Evolutionary conservation across 2,888 invertebrate species (phyloP).

Genomic region (Orthosia gracilis): DNA sequence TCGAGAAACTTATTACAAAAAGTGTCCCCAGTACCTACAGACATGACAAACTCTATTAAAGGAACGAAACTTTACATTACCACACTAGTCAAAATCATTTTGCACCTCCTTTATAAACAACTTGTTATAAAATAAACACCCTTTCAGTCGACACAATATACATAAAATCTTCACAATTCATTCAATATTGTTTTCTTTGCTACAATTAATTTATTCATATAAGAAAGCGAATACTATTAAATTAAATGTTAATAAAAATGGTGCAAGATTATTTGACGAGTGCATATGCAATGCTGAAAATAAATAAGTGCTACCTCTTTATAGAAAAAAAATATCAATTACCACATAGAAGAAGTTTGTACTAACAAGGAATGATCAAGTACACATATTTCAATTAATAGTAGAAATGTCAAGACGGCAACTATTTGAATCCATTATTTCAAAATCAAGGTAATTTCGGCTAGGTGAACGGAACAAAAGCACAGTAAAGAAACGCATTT

Average conservation of each 20-base stretch:
- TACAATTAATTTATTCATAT: not conserved
- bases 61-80: not conserved
- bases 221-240: not conserved
- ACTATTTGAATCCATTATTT: constrained; percentile 4
- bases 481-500: constrained; percentile 11
- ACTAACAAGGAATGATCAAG: not conserved
- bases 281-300: not conserved
- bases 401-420: not conserved
- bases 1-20: constrained; percentile 96
- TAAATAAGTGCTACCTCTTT: constrained; percentile 1
- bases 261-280: constrained; percentile 25
- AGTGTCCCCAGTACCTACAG: constrained; percentile 95
- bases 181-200: not conserved
- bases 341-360: too few species aligned
- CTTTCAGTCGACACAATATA: not conserved
- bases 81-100: not conserved
- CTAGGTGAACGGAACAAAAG: constrained; percentile 2
- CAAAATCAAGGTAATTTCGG: not conserved
- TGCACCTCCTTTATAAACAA: constrained; percentile 13
- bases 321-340: not conserved
- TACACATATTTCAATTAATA: not conserved
- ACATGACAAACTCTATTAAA: constrained; percentile 14
- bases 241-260: constrained; percentile 13
- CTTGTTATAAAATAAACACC: not conserved
- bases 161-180: not conserved